These are phyloP conservation scores for Decapterus maruadsi DNA, from an alignment of 2,797 vertebrate species.

Conservation along the genomic window DNA sequence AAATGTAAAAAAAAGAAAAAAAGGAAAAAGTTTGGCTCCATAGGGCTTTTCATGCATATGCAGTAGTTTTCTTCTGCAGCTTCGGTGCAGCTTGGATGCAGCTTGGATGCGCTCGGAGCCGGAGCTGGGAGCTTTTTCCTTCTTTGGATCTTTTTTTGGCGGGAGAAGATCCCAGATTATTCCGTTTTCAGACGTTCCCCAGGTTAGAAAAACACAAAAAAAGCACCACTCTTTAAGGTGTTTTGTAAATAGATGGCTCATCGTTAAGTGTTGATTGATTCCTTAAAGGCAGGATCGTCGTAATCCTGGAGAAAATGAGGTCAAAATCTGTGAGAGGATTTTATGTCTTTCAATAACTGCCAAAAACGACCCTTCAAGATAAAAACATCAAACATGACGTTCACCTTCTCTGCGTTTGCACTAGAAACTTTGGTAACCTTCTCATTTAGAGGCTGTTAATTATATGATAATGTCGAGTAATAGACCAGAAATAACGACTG, in stretches of 20 bases:
- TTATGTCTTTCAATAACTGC: not conserved
- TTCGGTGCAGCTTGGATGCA: not conserved
- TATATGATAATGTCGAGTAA: too few relatives aligned
- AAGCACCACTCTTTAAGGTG: not conserved
- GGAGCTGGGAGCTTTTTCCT: not conserved
- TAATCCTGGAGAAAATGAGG: conserved; percentile 32
- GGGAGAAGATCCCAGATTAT: conserved; percentile 15
- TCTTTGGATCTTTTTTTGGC: not conserved
- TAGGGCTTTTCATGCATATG: conserved; percentile 41
- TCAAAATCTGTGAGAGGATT: not conserved
- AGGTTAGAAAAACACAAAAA: not conserved
- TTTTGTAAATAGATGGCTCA: not conserved
- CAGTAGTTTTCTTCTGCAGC: not conserved
- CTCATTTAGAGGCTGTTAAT: too few relatives aligned
- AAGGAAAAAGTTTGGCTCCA: conserved; percentile 28
- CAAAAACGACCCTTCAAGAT: not conserved
- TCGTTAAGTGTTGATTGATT: not conserved
- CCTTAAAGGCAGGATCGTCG: conserved; percentile 10
- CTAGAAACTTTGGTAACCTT: too few relatives aligned
- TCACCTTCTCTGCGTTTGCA: not conserved
- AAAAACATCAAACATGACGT: not conserved
- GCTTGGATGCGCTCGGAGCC: not conserved
- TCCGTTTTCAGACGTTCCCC: not conserved
- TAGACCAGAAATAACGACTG: too few relatives aligned
- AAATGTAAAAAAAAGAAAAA: conserved; percentile 19